phyloP scores from a whole-genome alignment of 2,888 invertebrate genomes.

The Acleris cristana region DNA sequence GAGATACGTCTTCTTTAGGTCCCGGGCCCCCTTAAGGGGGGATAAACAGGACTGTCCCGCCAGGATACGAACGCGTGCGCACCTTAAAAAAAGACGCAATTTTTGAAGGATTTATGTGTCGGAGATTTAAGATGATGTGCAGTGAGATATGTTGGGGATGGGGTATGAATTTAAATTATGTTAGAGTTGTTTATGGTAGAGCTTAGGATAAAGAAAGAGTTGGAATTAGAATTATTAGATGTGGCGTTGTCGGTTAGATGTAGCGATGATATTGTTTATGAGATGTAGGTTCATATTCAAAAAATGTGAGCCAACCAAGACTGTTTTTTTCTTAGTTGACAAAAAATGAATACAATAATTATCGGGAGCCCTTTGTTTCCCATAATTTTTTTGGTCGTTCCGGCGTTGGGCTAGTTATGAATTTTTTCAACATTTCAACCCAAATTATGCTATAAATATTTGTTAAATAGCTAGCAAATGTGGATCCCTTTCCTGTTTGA shows the following conservation, averaged over 20 bases:
- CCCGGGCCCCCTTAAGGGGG: slow-evolving; percentile 50
- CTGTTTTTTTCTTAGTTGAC: too few relatives aligned
- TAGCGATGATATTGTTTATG: too few relatives aligned
- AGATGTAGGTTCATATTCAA: too few relatives aligned
- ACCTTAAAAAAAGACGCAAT: slow-evolving; percentile 40
- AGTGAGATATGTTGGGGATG: slow-evolving; percentile 24
- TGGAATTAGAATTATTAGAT: not conserved
- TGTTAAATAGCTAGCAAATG: too few relatives aligned
- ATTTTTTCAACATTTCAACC: too few relatives aligned
- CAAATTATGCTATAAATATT: too few relatives aligned
- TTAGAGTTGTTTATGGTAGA: slow-evolving; percentile 6
- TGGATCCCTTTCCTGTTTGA: too few relatives aligned
- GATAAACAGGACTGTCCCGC: slow-evolving; percentile 44
- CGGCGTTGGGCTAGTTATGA: too few relatives aligned
- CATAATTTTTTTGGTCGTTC: too few relatives aligned
- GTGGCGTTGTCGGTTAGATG: not conserved
- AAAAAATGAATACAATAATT: too few relatives aligned
- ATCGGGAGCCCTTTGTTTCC: too few relatives aligned
- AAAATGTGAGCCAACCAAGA: too few relatives aligned
- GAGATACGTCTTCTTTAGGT: slow-evolving; percentile 82
- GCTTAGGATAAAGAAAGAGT: not conserved
- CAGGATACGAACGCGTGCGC: slow-evolving; percentile 54
- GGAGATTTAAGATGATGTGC: slow-evolving; percentile 18
- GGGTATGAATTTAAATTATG: slow-evolving; percentile 2
- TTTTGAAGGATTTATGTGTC: slow-evolving; percentile 32